phyloP scores from a whole-genome alignment of 1,140 invertebrate genomes.

The Anadara kagoshimensis region DNA sequence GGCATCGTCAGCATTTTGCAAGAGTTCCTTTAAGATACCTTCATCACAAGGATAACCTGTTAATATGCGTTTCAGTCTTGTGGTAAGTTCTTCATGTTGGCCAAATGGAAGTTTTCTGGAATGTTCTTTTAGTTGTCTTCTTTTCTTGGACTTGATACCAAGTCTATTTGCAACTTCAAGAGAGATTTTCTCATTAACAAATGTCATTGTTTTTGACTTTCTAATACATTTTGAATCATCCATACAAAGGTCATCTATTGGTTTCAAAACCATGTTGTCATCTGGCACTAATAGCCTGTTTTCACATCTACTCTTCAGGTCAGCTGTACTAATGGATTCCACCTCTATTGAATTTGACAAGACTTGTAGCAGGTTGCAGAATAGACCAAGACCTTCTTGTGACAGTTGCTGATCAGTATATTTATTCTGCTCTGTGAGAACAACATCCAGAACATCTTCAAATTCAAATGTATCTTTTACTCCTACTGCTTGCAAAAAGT shows the following conservation, averaged over 20 bases:
- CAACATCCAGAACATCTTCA: conserved; percentile 11
- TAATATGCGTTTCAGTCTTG: conserved; percentile 59
- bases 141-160: conserved; percentile 52
- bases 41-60: conserved; percentile 61
- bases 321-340: not conserved
- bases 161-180: conserved; percentile 34
- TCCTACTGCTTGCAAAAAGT: conserved; percentile 22
- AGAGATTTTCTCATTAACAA: conserved; percentile 45
- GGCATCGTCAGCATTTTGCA: conserved; percentile 75
- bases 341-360: not conserved
- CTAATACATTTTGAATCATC: conserved; percentile 36
- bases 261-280: conserved; percentile 25
- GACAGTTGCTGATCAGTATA: not conserved
- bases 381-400: conserved; percentile 1
- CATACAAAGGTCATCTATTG: conserved; percentile 45
- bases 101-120: conserved; percentile 51
- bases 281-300: conserved; percentile 40
- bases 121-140: conserved; percentile 30
- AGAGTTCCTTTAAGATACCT: conserved; percentile 61
- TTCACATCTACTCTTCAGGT: not conserved
- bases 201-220: conserved; percentile 46
- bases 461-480: conserved; percentile 32
- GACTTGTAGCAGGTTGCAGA: conserved; percentile 12
- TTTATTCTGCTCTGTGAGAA: conserved; percentile 5
- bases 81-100: conserved; percentile 62